Evolutionary conservation across 2,113 vertebrate species (phyloP).

Genomic region (Paradoxurus hermaphroditus): DNA sequence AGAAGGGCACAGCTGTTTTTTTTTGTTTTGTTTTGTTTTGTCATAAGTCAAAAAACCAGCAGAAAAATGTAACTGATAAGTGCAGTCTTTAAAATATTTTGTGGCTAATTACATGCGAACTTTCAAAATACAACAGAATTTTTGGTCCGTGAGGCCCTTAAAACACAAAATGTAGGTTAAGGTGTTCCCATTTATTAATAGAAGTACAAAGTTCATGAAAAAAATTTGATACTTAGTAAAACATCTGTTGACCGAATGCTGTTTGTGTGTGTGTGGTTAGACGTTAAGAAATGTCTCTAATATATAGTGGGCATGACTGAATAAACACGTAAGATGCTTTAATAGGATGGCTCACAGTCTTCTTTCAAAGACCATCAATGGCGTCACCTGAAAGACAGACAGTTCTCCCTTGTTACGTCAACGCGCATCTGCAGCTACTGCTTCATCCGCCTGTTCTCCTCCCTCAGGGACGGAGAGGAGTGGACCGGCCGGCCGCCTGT

Average conservation of each 20-base stretch:
- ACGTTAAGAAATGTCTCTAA: constrained; percentile 12
- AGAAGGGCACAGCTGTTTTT: background rate
- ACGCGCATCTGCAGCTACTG: background rate
- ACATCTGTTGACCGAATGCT: constrained; percentile 29
- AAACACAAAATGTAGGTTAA: background rate
- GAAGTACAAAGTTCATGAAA: constrained; percentile 34
- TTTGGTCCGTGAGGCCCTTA: constrained; percentile 42
- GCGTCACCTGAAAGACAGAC: background rate
- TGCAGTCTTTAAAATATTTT: constrained; percentile 35
- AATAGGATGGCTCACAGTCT: background rate
- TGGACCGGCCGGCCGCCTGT: background rate
- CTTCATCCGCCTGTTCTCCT: background rate
- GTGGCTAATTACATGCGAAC: constrained; percentile 19
- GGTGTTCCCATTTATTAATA: constrained; percentile 7
- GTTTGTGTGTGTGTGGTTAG: background rate
- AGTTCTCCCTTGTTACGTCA: background rate
- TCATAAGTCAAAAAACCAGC: constrained; percentile 31
- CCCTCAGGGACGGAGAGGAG: background rate
- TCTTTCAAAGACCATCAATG: background rate
- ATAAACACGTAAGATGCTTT: background rate
- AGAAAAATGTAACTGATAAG: constrained; percentile 42
- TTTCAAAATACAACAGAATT: constrained; percentile 34
- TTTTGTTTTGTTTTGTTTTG: background rate
- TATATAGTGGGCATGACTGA: background rate
- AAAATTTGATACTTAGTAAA: constrained; percentile 22